Percentiles rank a stretch among this genome's conserved stretches.
Evolutionary conservation across 2,888 invertebrate species (phyloP).

Genomic region (Trilocha varians): DNA sequence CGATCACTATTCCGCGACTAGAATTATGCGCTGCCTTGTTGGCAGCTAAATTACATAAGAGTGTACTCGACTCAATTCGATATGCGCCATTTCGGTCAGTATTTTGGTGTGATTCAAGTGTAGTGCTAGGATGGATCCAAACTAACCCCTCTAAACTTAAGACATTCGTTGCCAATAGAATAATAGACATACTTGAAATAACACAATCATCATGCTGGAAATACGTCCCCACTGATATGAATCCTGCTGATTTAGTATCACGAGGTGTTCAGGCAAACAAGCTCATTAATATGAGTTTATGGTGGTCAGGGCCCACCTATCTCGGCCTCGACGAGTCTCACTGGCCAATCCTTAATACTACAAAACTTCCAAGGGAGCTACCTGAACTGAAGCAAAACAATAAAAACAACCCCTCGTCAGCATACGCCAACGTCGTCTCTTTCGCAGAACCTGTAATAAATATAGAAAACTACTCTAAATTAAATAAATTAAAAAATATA

Average conservation of each 20-base stretch:
- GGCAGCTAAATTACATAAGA: conserved; percentile 10
- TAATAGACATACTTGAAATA: conserved; percentile 12
- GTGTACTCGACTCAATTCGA: too few species aligned
- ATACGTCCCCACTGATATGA: conserved; percentile 17
- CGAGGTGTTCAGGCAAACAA: conserved; percentile 10
- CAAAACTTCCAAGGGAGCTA: conserved; percentile 11
- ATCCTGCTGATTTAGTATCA: too few species aligned
- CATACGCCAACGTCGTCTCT: conserved; percentile 4
- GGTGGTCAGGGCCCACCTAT: too few species aligned
- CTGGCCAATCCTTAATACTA: conserved; percentile 7
- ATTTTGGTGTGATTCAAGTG: conserved; percentile 21
- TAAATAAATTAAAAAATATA: conserved; percentile 10
- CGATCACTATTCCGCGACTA: conserved; percentile 20
- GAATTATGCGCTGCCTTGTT: conserved; percentile 20
- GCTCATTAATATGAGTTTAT: not conserved
- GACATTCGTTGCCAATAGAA: conserved; percentile 18
- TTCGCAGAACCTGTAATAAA: conserved; percentile 12
- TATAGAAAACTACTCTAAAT: too few species aligned
- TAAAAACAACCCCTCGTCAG: conserved; percentile 3
- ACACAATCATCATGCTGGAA: conserved; percentile 12
- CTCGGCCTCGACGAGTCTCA: conserved; percentile 16
- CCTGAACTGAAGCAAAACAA: conserved; percentile 9
- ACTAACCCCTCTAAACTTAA: conserved; percentile 13
- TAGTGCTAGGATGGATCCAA: conserved; percentile 18
- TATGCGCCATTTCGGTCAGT: too few species aligned